These are phyloP conservation scores for Sinella curviseta DNA, from an alignment of 1,140 invertebrate genomes.

Conservation along the genomic window DNA sequence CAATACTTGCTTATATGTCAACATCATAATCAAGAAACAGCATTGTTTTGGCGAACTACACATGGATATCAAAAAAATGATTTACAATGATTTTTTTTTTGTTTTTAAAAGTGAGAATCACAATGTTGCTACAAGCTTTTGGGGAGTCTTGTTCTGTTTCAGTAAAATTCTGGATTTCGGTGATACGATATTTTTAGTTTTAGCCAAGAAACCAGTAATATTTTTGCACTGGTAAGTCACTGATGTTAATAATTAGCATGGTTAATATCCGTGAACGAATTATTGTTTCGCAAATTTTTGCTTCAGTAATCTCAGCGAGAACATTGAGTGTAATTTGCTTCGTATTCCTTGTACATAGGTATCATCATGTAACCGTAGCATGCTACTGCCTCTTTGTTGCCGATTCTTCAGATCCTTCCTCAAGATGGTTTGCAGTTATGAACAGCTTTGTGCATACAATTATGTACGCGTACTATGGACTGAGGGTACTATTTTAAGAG, in stretches of 20 bases:
- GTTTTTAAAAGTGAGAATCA: constrained; percentile 31
- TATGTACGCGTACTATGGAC: constrained; percentile 41
- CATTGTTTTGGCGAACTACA: not conserved
- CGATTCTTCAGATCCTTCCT: not conserved
- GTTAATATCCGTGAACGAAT: too few species aligned
- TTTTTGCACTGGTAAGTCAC: constrained; percentile 35
- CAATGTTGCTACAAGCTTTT: constrained; percentile 38
- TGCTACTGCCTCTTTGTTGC: constrained; percentile 8
- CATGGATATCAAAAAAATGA: not conserved
- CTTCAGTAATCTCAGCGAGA: too few species aligned
- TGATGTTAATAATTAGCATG: too few species aligned
- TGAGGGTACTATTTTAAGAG: constrained; percentile 23
- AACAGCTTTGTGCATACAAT: constrained; percentile 30
- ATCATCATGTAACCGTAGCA: constrained; percentile 30
- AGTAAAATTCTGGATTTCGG: constrained; percentile 42
- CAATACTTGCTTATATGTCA: not conserved
- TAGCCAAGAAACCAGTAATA: constrained; percentile 41
- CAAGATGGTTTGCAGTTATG: constrained; percentile 20
- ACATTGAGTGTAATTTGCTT: too few species aligned
- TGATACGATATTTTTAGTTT: constrained; percentile 42
- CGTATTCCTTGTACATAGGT: constrained; percentile 14
- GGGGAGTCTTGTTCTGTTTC: constrained; percentile 35
- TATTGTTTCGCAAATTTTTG: too few species aligned
- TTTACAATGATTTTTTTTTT: constrained; percentile 3
- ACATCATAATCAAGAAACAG: too few species aligned